Evolutionary conservation across 92 coral and sea anemone species (phyloP).

Genomic region (Plumapathes pennacea): DNA sequence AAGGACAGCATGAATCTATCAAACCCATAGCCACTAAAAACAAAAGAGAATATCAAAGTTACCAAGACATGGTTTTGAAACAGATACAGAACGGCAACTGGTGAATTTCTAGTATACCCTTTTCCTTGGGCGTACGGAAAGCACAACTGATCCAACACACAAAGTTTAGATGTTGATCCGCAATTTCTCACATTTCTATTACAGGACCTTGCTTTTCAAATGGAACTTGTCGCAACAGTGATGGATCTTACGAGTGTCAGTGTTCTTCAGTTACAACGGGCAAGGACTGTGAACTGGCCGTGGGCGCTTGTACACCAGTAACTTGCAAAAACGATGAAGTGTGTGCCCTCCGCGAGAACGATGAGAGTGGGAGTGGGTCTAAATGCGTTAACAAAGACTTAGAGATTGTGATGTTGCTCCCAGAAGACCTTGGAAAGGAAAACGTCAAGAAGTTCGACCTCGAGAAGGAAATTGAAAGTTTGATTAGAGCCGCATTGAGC

Average conservation of each 20-base stretch:
- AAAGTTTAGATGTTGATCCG: too few relatives aligned
- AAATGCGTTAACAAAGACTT: conserved; percentile 46
- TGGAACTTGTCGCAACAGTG: conserved; percentile 57
- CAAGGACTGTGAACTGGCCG: conserved; percentile 56
- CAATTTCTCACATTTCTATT: too few relatives aligned
- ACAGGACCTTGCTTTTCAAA: conserved; percentile 63
- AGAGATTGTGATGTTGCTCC: conserved; percentile 41
- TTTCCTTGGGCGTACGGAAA: too few relatives aligned
- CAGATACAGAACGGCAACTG: too few relatives aligned
- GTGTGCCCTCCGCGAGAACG: too few relatives aligned
- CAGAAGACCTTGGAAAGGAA: conserved; percentile 9
- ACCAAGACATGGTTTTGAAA: too few relatives aligned
- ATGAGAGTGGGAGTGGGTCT: conserved; percentile 35
- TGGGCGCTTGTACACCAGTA: conserved; percentile 36
- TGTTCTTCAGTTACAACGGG: conserved; percentile 60
- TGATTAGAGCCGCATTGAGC: conserved; percentile 60
- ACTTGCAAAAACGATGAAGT: conserved; percentile 41
- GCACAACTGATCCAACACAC: too few relatives aligned
- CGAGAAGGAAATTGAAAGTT: conserved; percentile 60
- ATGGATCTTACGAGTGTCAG: conserved; percentile 66
- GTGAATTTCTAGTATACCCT: too few relatives aligned
- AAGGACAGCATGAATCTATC: too few relatives aligned
- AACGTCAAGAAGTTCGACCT: conserved; percentile 37
- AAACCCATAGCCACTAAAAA: too few relatives aligned
- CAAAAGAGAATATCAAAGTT: too few relatives aligned